phyloP scores from a whole-genome alignment of 2,888 invertebrate genomes.

The Melipona bicolor region DNA sequence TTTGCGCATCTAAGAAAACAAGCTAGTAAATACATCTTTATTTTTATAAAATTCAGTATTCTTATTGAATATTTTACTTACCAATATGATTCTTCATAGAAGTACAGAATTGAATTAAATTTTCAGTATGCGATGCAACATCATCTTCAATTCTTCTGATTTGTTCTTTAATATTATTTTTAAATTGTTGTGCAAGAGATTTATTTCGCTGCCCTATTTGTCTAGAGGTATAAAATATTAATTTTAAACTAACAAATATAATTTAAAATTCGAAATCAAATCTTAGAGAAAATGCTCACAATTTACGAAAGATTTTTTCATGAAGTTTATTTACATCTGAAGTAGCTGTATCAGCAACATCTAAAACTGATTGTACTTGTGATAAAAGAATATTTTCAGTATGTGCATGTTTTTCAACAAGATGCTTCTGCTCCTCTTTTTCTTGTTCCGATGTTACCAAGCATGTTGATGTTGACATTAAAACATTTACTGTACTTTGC shows the following conservation, averaged over 20 bases:
- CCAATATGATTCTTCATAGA: constrained; percentile 69
- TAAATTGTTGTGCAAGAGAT: constrained; percentile 76
- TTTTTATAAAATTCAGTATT: background rate
- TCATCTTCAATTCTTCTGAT: constrained; percentile 75
- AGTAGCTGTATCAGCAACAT: constrained; percentile 88
- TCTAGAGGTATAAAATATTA: constrained; percentile 56
- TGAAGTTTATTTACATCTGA: constrained; percentile 88
- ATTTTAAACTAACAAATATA: background rate
- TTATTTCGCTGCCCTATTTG: constrained; percentile 79
- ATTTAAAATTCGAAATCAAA: background rate
- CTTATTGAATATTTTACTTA: constrained; percentile 18
- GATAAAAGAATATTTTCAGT: constrained; percentile 87
- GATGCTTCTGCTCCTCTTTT: constrained; percentile 88
- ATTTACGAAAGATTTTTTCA: constrained; percentile 85
- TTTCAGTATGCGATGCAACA: constrained; percentile 72
- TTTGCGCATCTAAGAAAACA: constrained; percentile 63
- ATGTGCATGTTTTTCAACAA: constrained; percentile 87
- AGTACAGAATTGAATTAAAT: constrained; percentile 74
- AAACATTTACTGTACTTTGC: constrained; percentile 80
- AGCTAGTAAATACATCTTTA: background rate
- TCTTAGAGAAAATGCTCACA: constrained; percentile 58
- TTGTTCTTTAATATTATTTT: constrained; percentile 71
- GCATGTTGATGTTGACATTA: constrained; percentile 83
- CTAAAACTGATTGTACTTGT: constrained; percentile 88
- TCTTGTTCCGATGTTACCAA: constrained; percentile 84